phyloP scores from a whole-genome alignment of 2,797 vertebrate species.

The Setipinna tenuifilis region DNA sequence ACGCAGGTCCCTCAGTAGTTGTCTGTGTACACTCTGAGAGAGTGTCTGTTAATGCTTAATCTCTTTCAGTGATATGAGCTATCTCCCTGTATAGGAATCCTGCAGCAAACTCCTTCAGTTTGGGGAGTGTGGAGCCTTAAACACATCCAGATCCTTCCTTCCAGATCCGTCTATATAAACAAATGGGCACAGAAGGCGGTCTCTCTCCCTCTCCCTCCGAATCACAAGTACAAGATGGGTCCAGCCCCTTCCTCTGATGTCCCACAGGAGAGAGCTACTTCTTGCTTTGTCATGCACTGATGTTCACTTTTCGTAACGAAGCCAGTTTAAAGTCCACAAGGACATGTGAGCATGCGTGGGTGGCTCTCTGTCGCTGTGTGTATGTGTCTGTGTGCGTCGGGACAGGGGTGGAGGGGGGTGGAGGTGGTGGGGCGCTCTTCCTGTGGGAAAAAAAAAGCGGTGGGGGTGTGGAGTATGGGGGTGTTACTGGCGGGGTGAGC shows the following conservation, averaged over 20 bases:
- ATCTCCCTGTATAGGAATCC: background rate
- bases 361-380: slow-evolving; percentile 9
- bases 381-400: background rate
- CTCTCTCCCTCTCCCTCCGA: background rate
- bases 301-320: slow-evolving; percentile 29
- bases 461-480: background rate
- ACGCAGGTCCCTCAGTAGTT: background rate
- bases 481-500: background rate
- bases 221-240: background rate
- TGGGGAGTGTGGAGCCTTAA: background rate
- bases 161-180: slow-evolving; percentile 24
- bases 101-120: background rate
- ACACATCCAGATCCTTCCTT: background rate
- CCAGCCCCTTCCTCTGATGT: slow-evolving; percentile 17
- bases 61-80: background rate
- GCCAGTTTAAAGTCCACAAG: slow-evolving; percentile 54
- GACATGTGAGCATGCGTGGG: background rate
- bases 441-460: background rate
- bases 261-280: background rate
- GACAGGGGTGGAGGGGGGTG: background rate
- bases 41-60: slow-evolving; percentile 36
- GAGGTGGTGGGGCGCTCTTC: background rate
- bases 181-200: slow-evolving; percentile 8
- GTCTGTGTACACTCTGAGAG: background rate
- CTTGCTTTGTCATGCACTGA: background rate